Evolutionary conservation across 1,140 invertebrate species (phyloP), one percentile per base, ranked within the genome.

Genomic region (Penaeus japonicus): DNA sequence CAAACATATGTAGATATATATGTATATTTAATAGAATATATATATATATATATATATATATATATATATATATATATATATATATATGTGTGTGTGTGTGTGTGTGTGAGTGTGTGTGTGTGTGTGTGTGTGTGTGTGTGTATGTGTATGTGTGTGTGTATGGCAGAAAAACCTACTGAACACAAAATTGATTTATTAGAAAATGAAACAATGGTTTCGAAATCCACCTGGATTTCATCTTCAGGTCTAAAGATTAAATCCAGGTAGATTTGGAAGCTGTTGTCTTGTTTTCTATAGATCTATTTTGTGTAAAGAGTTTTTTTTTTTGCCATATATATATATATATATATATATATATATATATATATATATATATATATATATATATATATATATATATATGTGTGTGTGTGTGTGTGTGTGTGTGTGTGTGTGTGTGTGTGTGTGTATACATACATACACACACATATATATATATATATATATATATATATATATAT

Each of bases 311-410:
- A n/a, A n/a, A n/a, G n/a, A n/a, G n/a, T n/a, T n/a, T n/a, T n/a
- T n/a, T n/a, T n/a, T n/a, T n/a, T n/a, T n/a, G n/a, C n/a, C n/a
- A 70, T 70, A 70, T 70, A 70, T 70, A 70, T 70, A 70, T 70
- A 27, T 70, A 70, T 70, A 27, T 24, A 22, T 70, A 27, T 70
- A 7, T 70, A 27, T 24, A 27, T 73, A n/a, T 73, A 27, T 73
- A 3, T 73, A 5, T 73, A 5, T 73, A 27, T 73, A 27, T 73
- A 27, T 24, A 5, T 73, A 27, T 24, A 27, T 73, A 27, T 24
- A 30, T 73, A 27, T 73, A 27, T 73, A 27, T 73, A 7, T 73
- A 18, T 73, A 27, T 30, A 7, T 73, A 27, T 73, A 27, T 73
- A 18, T 24, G 5, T 73, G 5, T 73, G 24, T 73, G 20, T 73